Conservation (phyloP, 2,797 vertebrate species). For the Meriones psammophilus region DNA sequence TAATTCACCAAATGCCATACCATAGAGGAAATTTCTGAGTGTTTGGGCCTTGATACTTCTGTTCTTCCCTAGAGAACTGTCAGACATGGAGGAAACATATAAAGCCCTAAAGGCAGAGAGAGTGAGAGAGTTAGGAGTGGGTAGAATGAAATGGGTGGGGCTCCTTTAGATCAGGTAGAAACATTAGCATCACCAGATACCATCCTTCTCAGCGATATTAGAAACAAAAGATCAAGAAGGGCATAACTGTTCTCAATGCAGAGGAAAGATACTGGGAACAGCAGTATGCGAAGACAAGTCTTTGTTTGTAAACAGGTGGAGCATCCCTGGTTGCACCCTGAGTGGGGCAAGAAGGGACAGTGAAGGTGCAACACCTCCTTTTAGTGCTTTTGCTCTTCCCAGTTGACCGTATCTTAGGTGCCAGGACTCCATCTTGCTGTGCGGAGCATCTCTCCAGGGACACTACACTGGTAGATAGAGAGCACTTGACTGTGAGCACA, state of each 20-base stretch:
- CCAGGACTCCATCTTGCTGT: too few species aligned
- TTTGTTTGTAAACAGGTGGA: background rate
- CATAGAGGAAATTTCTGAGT: constrained; percentile 57
- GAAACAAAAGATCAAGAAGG: background rate
- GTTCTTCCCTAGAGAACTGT: constrained; percentile 65
- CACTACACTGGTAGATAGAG: background rate
- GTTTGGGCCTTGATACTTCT: constrained; percentile 46
- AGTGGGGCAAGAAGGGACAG: background rate
- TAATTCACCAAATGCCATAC: constrained; percentile 70
- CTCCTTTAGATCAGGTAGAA: background rate
- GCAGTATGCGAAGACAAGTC: constrained; percentile 4
- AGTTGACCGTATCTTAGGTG: too few species aligned
- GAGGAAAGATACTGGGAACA: constrained; percentile 37
- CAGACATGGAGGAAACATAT: constrained; percentile 15
- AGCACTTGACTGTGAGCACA: background rate
- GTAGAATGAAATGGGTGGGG: background rate
- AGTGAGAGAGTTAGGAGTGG: background rate
- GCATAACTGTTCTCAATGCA: background rate
- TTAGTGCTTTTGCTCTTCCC: background rate
- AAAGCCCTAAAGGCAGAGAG: background rate
- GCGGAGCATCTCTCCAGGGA: too few species aligned
- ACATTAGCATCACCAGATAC: background rate
- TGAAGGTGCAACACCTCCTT: background rate
- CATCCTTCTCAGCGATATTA: background rate
- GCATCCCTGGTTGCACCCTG: background rate